phyloP scores from a whole-genome alignment of 2,888 invertebrate species.

The Cosmorhoe ocellata region DNA sequence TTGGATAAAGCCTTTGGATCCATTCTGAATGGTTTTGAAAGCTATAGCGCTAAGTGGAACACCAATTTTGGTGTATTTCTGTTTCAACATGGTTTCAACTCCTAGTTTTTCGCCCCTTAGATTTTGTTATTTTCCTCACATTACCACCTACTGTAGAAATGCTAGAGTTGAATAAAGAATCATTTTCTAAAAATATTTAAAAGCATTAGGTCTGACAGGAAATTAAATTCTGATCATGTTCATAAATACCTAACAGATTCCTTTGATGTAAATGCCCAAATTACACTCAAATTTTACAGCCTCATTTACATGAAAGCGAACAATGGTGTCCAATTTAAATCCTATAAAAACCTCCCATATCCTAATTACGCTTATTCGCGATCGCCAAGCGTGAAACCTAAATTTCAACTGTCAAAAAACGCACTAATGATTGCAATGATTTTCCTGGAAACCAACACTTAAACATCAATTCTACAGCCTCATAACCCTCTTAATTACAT shows the following conservation, averaged over 20 bases:
- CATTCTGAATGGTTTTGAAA: too few relatives aligned
- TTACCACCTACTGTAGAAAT: too few relatives aligned
- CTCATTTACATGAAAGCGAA: constrained; percentile 40
- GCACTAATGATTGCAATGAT: constrained; percentile 59
- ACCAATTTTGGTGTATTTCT: too few relatives aligned
- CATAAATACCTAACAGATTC: constrained; percentile 5
- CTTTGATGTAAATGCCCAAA: constrained; percentile 7
- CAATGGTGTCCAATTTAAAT: constrained; percentile 61
- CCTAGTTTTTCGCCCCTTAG: too few relatives aligned
- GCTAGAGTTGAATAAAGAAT: too few relatives aligned
- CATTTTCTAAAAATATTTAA: too few relatives aligned
- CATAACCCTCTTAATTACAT: constrained; percentile 16
- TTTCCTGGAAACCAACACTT: constrained; percentile 14
- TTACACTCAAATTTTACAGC: constrained; percentile 16
- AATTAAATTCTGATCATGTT: not conserved
- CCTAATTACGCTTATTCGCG: constrained; percentile 63
- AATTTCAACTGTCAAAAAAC: constrained; percentile 61
- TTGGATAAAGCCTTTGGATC: too few relatives aligned
- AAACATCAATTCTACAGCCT: not conserved
- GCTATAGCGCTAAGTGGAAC: too few relatives aligned
- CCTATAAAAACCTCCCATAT: constrained; percentile 57
- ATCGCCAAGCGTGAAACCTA: constrained; percentile 57
- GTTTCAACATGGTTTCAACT: too few relatives aligned
- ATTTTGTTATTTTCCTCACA: too few relatives aligned
- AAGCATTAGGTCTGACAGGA: too few relatives aligned